Evolutionary conservation across 1,140 invertebrate genomes (phyloP).

Genomic region (Uloborus diversus): DNA sequence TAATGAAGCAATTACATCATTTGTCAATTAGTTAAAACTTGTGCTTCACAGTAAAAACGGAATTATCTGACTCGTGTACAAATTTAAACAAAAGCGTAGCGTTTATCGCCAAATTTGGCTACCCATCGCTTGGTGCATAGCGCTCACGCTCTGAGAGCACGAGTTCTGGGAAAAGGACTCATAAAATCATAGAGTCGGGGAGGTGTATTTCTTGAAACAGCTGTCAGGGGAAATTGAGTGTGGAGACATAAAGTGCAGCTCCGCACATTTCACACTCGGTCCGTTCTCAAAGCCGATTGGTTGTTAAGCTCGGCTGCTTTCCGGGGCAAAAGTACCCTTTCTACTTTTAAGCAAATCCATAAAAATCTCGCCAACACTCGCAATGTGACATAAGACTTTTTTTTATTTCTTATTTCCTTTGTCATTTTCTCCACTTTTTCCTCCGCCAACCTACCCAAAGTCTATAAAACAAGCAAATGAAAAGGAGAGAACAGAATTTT

Average conservation of each 20-base stretch:
- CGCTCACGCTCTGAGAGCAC: neutral
- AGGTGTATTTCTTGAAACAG: constrained; percentile 56
- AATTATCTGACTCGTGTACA: too few relatives aligned
- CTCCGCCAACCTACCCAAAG: constrained; percentile 8
- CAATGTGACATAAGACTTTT: constrained; percentile 32
- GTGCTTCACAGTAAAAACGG: too few relatives aligned
- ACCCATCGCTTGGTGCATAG: neutral
- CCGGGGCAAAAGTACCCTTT: constrained; percentile 39
- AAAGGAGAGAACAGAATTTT: constrained; percentile 19
- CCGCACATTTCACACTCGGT: constrained; percentile 51
- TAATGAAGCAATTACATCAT: too few relatives aligned
- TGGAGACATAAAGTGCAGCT: constrained; percentile 55
- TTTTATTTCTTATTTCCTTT: constrained; percentile 22
- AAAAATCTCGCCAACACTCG: constrained; percentile 53
- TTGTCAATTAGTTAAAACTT: too few relatives aligned
- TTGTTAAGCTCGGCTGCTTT: constrained; percentile 51
- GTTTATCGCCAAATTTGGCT: constrained; percentile 23
- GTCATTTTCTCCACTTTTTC: constrained; percentile 13
- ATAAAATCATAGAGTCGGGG: constrained; percentile 53
- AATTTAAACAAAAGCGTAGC: constrained; percentile 22
- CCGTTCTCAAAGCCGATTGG: constrained; percentile 52
- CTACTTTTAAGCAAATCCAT: constrained; percentile 57
- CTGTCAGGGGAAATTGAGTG: constrained; percentile 55
- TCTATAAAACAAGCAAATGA: constrained; percentile 55
- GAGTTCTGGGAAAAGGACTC: constrained; percentile 27